Percentiles rank a stretch among this genome's conserved stretches.
Conservation (phyloP, 2,888 invertebrate genomes). For the Thera obeliscata region DNA sequence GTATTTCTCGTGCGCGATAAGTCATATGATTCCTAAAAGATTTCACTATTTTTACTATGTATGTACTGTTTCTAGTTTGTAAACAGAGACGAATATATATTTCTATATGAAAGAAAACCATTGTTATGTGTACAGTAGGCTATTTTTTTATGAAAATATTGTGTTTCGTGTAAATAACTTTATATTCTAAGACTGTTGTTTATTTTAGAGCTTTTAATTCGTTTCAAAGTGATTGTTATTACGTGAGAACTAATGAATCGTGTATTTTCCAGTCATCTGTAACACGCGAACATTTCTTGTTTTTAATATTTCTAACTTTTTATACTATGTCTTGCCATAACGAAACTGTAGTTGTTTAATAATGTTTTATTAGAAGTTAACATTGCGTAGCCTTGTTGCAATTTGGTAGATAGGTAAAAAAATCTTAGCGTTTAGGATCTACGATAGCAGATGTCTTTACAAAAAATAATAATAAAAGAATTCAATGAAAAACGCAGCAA, state of each 20-base stretch:
- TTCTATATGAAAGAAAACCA: constrained; percentile 74
- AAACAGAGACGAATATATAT: constrained; percentile 79
- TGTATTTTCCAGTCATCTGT: constrained; percentile 82
- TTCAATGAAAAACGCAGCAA: too few species aligned
- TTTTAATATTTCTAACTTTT: constrained; percentile 32
- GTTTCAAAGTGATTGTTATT: constrained; percentile 67
- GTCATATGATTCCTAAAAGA: constrained; percentile 72
- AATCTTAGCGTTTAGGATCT: background rate
- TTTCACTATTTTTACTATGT: constrained; percentile 79
- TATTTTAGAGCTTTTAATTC: constrained; percentile 81
- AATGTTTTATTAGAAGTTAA: constrained; percentile 51
- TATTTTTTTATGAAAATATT: constrained; percentile 75
- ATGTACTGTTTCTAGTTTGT: constrained; percentile 72
- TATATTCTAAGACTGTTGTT: constrained; percentile 84
- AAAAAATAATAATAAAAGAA: too few species aligned
- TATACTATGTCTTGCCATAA: constrained; percentile 56
- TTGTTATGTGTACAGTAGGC: constrained; percentile 82
- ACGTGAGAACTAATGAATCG: constrained; percentile 58
- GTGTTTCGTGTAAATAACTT: constrained; percentile 79
- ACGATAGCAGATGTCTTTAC: background rate
- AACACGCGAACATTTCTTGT: constrained; percentile 41
- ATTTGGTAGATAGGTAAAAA: constrained; percentile 13
- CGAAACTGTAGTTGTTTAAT: constrained; percentile 44
- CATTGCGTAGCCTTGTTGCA: constrained; percentile 24
- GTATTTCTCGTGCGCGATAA: constrained; percentile 58